phyloP scores from a whole-genome alignment of 2,888 invertebrate species.

The Sphinx pinastri region DNA sequence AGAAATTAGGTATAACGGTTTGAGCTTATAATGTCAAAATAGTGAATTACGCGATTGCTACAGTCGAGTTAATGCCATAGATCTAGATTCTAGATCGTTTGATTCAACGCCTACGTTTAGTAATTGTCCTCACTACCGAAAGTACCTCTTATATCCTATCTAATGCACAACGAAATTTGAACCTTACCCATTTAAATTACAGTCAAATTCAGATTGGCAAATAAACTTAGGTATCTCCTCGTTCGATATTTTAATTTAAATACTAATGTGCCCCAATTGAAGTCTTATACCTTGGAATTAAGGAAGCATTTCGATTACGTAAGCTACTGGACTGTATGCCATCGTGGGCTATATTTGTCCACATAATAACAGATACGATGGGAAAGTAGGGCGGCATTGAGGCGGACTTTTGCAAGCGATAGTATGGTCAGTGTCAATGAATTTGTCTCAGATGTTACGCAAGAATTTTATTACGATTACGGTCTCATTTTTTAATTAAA shows the following conservation, averaged over 20 bases:
- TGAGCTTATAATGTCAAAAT: conserved; percentile 28
- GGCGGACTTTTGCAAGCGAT: conserved; percentile 75
- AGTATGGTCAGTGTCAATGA: conserved; percentile 78
- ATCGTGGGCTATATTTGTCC: conserved; percentile 67
- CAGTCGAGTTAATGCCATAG: conserved; percentile 46
- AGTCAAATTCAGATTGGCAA: not conserved
- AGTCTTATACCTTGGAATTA: conserved; percentile 9
- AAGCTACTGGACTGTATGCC: conserved; percentile 23
- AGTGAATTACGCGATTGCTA: conserved; percentile 4
- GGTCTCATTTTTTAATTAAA: conserved; percentile 25
- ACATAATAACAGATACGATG: conserved; percentile 69
- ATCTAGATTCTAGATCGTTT: conserved; percentile 44
- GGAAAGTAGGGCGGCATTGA: conserved; percentile 82
- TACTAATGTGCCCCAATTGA: not conserved
- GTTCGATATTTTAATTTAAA: conserved; percentile 34
- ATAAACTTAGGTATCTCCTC: conserved; percentile 37
- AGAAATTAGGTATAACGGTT: not conserved
- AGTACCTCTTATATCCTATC: conserved; percentile 56
- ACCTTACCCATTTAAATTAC: conserved; percentile 37
- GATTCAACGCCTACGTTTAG: conserved; percentile 57
- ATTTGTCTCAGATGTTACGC: conserved; percentile 73
- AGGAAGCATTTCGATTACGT: conserved; percentile 10
- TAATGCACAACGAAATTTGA: conserved; percentile 34
- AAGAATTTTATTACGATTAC: conserved; percentile 39
- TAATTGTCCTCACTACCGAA: conserved; percentile 48